Evolutionary conservation across 2,797 vertebrate genomes (phyloP), one percentile per base, ranked within the genome.

Genomic region (Hydrocynus forskahlii): DNA sequence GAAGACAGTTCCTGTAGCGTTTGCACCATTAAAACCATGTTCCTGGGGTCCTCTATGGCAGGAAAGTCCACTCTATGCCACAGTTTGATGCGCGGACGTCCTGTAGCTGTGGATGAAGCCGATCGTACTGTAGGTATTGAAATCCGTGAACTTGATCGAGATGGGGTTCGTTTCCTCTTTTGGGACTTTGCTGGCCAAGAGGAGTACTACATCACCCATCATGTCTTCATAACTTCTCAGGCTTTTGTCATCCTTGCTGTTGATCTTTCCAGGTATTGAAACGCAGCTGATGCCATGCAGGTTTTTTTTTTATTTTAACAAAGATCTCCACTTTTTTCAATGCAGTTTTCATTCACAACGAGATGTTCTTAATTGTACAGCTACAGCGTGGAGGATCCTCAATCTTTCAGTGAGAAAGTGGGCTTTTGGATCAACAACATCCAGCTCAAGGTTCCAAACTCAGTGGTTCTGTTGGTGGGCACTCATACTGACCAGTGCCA

Each of bases 131-230:
- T 92, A 35, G 94, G 94, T 4, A 95, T 93, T 43, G 93, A 95
- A 73, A 95, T 95, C 85, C 93, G 87, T 0, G 82, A 94, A 75
- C 90, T 94, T 76, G 86, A 35, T 2, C 82, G 87, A 0, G 16
- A 92, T 62, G 92, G 91, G n/a, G 88, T 95, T 79, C 87, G 84
- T 0, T 94, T 95, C 84, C 89, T 94, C 13, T 93, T 94, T 86
- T 95, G 95, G 95, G 94, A 95, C 79, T 95, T 95, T 17, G 94
- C 94, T 0, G 95, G 94, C 38, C 95, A 95, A 64, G 85, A 94
- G 80, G 94, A 95, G 77, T 95, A 95, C 82, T 95, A 94, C 82
- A 55, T 93, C 80, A 95, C 94, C 0, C 94, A 95, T 78, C 94
- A 95, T 0, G 88, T 94, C 63, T 95, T 95, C 89, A 93, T 95